Base-by-base conservation (phyloP, 2,888 invertebrate genomes). In the Euplagia quadripunctaria region DNA sequence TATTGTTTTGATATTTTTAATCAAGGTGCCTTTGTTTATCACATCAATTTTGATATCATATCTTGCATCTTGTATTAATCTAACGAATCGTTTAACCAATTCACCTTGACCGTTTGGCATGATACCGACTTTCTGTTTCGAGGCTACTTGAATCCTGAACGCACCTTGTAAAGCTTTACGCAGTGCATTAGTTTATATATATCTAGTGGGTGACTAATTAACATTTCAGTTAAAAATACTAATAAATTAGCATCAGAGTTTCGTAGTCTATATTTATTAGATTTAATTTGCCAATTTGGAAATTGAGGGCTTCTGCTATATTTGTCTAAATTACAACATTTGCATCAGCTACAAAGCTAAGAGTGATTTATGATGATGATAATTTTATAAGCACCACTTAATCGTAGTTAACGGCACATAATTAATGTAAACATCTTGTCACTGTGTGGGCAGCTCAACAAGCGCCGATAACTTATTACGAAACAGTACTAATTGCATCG, bases 101-200 rank as follows among this genome's bases (percentile, higher is more conserved):
- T 90, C 84, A 90, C 94, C 94, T 94, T 95, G 94, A 93, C 94
- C 94, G 88, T 91, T 89, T 89, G 84, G 82, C 85, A 80, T 81
- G 78, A 81, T 87, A 88, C 84, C 86, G 88, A 92, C 93, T 94
- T 94, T 94, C 92, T 87, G 89, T 92, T 91, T 90, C 91, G 92
- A 94, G 93, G 93, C 91, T 92, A 87, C 88, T 88, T 84, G 85
- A 87, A 89, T 91, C 88, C 87, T 89, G 87, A 81, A 82, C 80
- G 77, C 81, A 83, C 86, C 88, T 88, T 90, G 83, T 87, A 86
- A 80, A 87, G 83, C 77, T 79, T 79, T 82, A 81, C 83, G 80
- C 71, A 76, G 73, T 77, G 73, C 77, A 73, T 78, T 83, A 87
- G 88, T 89, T 88, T 89, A 84, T 85, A 85, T 89, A 85, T 89